Evolutionary conservation across 2,113 vertebrate genomes (phyloP).

Genomic region (Gadus macrocephalus): DNA sequence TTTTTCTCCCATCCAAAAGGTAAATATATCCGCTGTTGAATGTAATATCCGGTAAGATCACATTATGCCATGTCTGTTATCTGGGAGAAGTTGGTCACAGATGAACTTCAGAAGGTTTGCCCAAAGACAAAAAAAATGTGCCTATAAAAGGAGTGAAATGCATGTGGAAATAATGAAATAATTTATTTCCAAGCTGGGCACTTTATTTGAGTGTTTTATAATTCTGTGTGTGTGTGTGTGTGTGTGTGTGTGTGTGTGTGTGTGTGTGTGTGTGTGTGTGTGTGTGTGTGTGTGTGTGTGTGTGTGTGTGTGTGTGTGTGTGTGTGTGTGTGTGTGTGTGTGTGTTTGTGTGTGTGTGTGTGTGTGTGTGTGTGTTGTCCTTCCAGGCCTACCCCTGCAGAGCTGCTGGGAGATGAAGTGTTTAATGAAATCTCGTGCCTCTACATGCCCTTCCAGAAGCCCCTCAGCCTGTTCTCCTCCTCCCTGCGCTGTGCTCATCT

Average conservation of each 20-base stretch:
- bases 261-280: background rate
- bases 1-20: slow-evolving; percentile 90
- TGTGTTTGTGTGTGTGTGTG: background rate
- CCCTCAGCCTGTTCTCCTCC: slow-evolving; percentile 87
- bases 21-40: slow-evolving; percentile 42
- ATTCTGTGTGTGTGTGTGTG: background rate
- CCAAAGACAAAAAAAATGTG: too few species aligned
- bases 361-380: background rate
- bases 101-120: background rate
- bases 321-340: slow-evolving; percentile 1
- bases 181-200: background rate
- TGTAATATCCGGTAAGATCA: slow-evolving; percentile 13
- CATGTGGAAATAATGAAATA: background rate
- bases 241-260: background rate
- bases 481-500: slow-evolving; percentile 86
- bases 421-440: slow-evolving; percentile 78
- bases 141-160: background rate
- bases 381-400: slow-evolving; percentile 80
- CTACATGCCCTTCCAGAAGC: slow-evolving; percentile 78
- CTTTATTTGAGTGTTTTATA: background rate
- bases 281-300: background rate
- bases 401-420: slow-evolving; percentile 78
- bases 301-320: slow-evolving; percentile 1
- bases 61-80: slow-evolving; percentile 8
- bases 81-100: slow-evolving; percentile 10